Percentiles rank a stretch among this genome's conserved stretches.
Evolutionary conservation across 2,113 vertebrate species (phyloP).

Genomic region (Chaetorhynchus papuensis): DNA sequence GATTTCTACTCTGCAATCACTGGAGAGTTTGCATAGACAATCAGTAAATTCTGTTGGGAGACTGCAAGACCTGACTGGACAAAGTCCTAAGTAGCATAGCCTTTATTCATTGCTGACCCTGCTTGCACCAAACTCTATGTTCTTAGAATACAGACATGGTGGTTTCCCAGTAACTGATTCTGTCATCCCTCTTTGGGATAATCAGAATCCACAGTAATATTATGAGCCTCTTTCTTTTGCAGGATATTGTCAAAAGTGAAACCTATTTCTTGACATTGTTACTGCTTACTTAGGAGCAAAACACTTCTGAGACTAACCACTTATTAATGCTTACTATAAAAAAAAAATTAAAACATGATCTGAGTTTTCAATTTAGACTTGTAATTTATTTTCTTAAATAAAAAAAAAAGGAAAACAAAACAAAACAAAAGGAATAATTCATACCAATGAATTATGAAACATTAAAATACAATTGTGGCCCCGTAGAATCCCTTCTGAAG

Average conservation of each 20-base stretch:
- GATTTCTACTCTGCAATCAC: background rate
- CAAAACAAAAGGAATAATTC: background rate
- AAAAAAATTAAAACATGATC: background rate
- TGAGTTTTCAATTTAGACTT: background rate
- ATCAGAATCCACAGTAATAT: background rate
- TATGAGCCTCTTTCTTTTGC: background rate
- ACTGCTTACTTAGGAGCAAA: background rate
- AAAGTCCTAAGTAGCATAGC: background rate
- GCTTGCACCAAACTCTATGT: background rate
- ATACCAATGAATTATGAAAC: background rate
- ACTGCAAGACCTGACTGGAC: background rate
- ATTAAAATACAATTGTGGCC: background rate
- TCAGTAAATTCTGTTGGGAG: background rate
- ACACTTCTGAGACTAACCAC: background rate
- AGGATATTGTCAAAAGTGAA: background rate
- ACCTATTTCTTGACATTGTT: background rate
- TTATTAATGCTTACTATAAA: background rate
- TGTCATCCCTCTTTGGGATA: background rate
- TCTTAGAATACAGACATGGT: background rate
- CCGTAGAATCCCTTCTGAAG: background rate
- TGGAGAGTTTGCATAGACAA: background rate
- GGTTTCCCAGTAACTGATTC: background rate
- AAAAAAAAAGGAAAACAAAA: fast-evolving
- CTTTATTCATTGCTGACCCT: background rate
- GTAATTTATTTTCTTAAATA: background rate